Percentiles rank a stretch among this genome's conserved stretches.
phyloP scores from a whole-genome alignment of 2,113 vertebrate genomes.

The Sinocyclocheilus grahami region DNA sequence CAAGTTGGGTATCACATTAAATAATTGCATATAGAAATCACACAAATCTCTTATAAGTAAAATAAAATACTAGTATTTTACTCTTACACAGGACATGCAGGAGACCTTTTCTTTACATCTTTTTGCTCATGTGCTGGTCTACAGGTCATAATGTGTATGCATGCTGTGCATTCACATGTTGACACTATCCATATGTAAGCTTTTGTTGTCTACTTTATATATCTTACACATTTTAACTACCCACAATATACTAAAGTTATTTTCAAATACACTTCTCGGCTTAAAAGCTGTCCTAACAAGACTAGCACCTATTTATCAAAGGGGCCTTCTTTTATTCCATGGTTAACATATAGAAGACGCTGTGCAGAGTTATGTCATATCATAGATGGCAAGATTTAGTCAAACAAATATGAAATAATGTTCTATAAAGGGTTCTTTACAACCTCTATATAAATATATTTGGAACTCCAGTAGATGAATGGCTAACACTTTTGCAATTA shows the following conservation, averaged over 20 bases:
- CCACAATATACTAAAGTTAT: not conserved
- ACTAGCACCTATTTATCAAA: slow-evolving; percentile 28
- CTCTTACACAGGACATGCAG: not conserved
- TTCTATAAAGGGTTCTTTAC: not conserved
- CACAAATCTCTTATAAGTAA: slow-evolving; percentile 1
- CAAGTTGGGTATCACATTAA: not conserved
- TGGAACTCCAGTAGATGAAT: slow-evolving; percentile 6
- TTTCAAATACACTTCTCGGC: not conserved
- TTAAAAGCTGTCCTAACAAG: not conserved
- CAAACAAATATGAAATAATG: slow-evolving; percentile 21
- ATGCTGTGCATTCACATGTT: not conserved
- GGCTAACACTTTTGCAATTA: not conserved
- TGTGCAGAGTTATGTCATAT: not conserved
- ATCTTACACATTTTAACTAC: slow-evolving; percentile 13
- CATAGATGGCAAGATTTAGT: slow-evolving; percentile 15
- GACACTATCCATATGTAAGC: not conserved
- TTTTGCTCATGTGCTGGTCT: not conserved
- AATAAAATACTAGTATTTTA: not conserved
- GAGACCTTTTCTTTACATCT: not conserved
- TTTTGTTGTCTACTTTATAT: not conserved
- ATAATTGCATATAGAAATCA: not conserved
- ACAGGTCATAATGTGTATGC: not conserved
- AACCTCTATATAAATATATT: not conserved
- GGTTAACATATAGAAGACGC: not conserved
- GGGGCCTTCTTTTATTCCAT: not conserved